Evolutionary conservation across 1,140 invertebrate genomes (phyloP), one percentile per base, ranked within the genome.

Genomic region (Eciton burchellii): DNA sequence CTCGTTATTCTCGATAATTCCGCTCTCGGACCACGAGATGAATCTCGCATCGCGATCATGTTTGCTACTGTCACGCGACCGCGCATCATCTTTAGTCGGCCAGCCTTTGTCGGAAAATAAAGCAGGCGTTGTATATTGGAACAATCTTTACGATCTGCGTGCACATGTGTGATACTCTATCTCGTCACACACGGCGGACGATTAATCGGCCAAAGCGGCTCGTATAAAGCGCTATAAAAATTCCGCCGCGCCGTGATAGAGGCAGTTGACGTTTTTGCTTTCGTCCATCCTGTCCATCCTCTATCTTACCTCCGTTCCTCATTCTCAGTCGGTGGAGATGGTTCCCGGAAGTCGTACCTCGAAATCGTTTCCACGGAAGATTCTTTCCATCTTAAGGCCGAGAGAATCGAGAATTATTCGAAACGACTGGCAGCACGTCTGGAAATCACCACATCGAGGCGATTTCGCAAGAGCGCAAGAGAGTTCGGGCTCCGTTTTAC

Each of bases 331-430:
- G 57, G 83, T 65, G 72, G 66, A 65, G 59, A 73, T 74, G 43
- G 84, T 91, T 91, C 90, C 87, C 90, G 90, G 90, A 91, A 91
- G 87, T 90, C 86, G 73, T 87, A 83, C 82, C 60, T 45, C 62
- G 81, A 88, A 89, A 89, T 88, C 86, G 88, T 82, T 90, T 88
- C 84, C 84, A 79, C 81, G 88, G 83, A 72, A 85, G 71, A 65
- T 66, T 83, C 72, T 72, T 70, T 81, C 84, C 59, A 79, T 70
- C 74, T 70, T 68, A 29, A 79, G 35, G 63, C 63, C 52, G 21
- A 68, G 74, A 49, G 63, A 70, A 79, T 79, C 63, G 49, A 35
- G 49, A 79, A 79, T 79, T 79, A 79, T 79, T 79, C 49, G 74
- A 57, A 79, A 79, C 74, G 63, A 68, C 74, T 26, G 49, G 35